phyloP scores from a whole-genome alignment of 2,113 vertebrate genomes.

The Origma solitaria region DNA sequence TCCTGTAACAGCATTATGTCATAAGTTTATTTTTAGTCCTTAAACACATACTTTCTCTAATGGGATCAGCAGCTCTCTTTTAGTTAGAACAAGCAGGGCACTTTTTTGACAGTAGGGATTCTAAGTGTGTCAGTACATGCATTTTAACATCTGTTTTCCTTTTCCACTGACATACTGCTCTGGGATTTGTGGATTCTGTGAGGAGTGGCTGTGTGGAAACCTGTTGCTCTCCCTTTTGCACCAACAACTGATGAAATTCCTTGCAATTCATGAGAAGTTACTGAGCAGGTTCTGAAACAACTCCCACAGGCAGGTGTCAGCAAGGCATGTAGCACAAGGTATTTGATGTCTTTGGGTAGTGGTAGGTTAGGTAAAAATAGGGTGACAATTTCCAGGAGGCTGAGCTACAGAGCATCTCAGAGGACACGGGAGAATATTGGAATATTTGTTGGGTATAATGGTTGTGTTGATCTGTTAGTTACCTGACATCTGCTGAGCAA shows the following conservation, averaged over 20 bases:
- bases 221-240: background rate
- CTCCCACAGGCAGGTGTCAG: background rate
- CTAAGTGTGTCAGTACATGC: background rate
- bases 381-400: background rate
- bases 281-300: background rate
- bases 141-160: background rate
- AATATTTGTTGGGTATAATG: background rate
- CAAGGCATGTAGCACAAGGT: background rate
- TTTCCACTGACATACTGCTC: background rate
- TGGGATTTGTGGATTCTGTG: background rate
- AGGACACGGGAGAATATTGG: background rate
- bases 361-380: background rate
- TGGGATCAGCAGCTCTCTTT: background rate
- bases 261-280: background rate
- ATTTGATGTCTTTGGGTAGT: background rate
- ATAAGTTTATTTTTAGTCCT: constrained; percentile 37
- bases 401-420: background rate
- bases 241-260: background rate
- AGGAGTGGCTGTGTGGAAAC: background rate
- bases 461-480: background rate
- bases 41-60: background rate
- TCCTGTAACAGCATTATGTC: constrained; percentile 16
- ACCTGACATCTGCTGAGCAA: background rate
- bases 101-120: background rate
- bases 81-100: background rate